Evolutionary conservation across 2,113 vertebrate genomes (phyloP), one percentile per base, ranked within the genome.

Genomic region (Peromyscus leucopus): DNA sequence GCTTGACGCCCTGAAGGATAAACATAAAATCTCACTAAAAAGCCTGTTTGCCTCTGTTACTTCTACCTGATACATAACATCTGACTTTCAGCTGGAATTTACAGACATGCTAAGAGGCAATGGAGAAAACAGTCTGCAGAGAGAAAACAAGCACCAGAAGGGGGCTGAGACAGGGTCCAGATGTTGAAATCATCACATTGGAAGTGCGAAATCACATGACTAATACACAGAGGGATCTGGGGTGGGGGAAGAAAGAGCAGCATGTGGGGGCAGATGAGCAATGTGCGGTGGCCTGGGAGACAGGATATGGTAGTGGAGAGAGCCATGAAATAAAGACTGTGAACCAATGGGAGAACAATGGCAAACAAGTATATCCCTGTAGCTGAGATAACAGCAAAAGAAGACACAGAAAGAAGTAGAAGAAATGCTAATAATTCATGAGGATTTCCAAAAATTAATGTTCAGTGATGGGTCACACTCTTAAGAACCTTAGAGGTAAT

Each of bases 41-140:
- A 71, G 57, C 48, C 82, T 67, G 3, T 78, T 86, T 67, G 13
- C 57, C 13, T 80, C 48, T n/a, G 26, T 26, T 57, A 79, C 59
- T 51, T 0, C 19, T 46, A 83, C 46, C 90, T 78, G 55, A 59
- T 48, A 46, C 6, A 67, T 17, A 42, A 19, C 2, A 17, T 46
- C 51, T 59, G 85, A 92, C 31, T 93, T 83, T n/a, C 26, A 90
- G 86, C 71, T 36, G 71, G 55, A 87, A 92, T 39, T 17, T 33
- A 36, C 12, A 84, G 33, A 48, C 55, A 16, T 15, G 24, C 31
- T 78, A 67, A 65, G 89, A 65, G 69, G 51, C 31, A 17, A 76
- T 59, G 61, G 46, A 86, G 85, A 67, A 28, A 51, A 51, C 19
- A 51, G 10, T 74, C 51, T 74, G 63, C 31, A 63, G 63, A 80